These are phyloP conservation scores for Oxycera nigricornis DNA, from an alignment of 2,888 invertebrate species.

Conservation along the genomic window DNA sequence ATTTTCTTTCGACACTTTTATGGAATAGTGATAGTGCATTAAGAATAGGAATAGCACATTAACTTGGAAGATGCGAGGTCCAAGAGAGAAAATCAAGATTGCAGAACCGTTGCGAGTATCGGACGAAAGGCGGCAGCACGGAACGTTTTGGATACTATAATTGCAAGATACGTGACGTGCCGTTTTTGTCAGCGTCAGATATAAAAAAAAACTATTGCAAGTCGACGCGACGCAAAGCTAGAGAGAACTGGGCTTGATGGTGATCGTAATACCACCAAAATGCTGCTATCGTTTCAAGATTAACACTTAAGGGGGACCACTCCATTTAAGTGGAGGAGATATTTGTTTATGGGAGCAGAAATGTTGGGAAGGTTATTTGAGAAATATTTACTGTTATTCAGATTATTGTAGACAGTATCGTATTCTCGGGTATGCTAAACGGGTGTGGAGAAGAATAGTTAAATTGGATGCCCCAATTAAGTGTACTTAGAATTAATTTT, in stretches of 20 bases:
- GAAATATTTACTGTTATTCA: too few species aligned
- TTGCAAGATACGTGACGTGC: conserved; percentile 4
- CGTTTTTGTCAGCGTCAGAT: conserved; percentile 23
- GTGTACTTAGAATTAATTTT: too few species aligned
- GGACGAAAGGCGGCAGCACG: background rate
- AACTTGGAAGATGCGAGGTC: background rate
- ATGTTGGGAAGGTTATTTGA: too few species aligned
- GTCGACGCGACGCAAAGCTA: background rate
- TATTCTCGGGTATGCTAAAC: too few species aligned
- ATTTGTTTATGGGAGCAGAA: too few species aligned
- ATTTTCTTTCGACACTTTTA: conserved; percentile 30
- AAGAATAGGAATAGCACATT: conserved; percentile 5
- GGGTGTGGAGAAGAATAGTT: too few species aligned
- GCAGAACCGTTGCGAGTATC: background rate
- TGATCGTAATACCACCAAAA: conserved; percentile 22
- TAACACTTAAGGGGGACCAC: conserved; percentile 31
- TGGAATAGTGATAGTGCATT: conserved; percentile 15
- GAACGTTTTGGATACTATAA: conserved; percentile 20
- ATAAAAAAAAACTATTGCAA: conserved; percentile 32
- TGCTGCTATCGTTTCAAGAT: conserved; percentile 23
- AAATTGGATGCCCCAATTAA: too few species aligned
- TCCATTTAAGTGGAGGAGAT: too few species aligned
- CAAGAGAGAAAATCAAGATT: conserved; percentile 10
- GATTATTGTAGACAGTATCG: too few species aligned
- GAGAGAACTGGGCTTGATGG: conserved; percentile 20